Percentiles rank a stretch among this genome's conserved stretches.
Evolutionary conservation across 2,113 vertebrate species (phyloP).

Genomic region (Enhydra lutris): DNA sequence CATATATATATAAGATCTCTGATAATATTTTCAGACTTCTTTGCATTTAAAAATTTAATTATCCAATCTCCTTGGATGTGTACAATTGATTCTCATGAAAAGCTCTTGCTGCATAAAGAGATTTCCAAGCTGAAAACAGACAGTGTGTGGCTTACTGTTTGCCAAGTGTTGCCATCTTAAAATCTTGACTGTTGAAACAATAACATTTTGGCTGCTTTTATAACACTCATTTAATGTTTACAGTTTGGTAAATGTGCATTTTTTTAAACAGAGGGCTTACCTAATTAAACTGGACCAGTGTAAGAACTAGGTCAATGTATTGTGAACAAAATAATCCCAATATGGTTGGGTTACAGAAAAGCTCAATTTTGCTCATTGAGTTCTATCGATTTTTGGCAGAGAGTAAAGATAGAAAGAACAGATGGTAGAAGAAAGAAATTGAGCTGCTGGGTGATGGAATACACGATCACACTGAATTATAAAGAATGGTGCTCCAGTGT

Average conservation of each 20-base stretch:
- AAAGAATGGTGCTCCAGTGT: conserved; percentile 76
- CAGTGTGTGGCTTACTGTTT: conserved; percentile 60
- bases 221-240: conserved; percentile 74
- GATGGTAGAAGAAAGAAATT: conserved; percentile 85
- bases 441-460: conserved; percentile 79
- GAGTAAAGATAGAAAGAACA: conserved; percentile 78
- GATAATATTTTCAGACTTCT: neutral
- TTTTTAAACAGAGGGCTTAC: conserved; percentile 77
- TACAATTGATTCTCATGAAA: conserved; percentile 30
- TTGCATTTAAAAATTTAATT: neutral
- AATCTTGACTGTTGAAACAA: conserved; percentile 74
- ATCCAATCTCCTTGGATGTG: neutral
- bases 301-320: conserved; percentile 76
- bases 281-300: conserved; percentile 76
- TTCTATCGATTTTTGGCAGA: conserved; percentile 80
- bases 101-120: conserved; percentile 18
- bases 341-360: conserved; percentile 77
- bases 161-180: conserved; percentile 75
- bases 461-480: conserved; percentile 81
- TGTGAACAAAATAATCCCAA: conserved; percentile 77
- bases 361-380: conserved; percentile 77
- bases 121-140: conserved; percentile 57
- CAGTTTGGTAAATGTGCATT: conserved; percentile 73
- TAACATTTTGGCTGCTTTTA: conserved; percentile 76
- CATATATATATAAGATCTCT: neutral